phyloP scores from a whole-genome alignment of 2,113 vertebrate species.

The Tyrannus savana region DNA sequence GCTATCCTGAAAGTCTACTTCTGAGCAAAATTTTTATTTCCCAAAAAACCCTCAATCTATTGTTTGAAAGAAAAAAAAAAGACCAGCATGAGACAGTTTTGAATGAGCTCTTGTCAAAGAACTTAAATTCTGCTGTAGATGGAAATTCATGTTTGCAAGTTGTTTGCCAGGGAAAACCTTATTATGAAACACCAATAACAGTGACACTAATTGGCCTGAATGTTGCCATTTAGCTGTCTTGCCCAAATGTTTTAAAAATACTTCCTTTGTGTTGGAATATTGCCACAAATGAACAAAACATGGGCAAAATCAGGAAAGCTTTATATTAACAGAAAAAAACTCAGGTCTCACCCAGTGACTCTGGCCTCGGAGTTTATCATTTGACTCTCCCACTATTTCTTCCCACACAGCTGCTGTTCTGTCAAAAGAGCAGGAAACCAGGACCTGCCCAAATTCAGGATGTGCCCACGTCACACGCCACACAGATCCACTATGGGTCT shows the following conservation, averaged over 20 bases:
- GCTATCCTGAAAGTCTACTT: not conserved
- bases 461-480: slow-evolving; percentile 98
- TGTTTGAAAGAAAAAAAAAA: not conserved
- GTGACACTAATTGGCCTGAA: not conserved
- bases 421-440: slow-evolving; percentile 96
- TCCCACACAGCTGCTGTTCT: slow-evolving; percentile 98
- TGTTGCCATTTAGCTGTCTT: not conserved
- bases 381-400: slow-evolving; percentile 98
- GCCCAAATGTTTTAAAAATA: not conserved
- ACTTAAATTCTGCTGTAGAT: not conserved
- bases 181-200: not conserved
- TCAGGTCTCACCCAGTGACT: slow-evolving; percentile 94
- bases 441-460: slow-evolving; percentile 95
- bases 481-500: slow-evolving; percentile 97
- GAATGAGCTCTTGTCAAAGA: not conserved
- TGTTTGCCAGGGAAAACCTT: not conserved
- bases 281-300: not conserved
- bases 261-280: not conserved
- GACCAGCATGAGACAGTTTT: not conserved
- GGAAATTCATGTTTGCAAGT: not conserved
- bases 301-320: not conserved
- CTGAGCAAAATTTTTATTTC: not conserved
- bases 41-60: fast-evolving
- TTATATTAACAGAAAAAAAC: not conserved
- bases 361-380: slow-evolving; percentile 95